Evolutionary conservation across 1,140 invertebrate species (phyloP).

Genomic region (Scaptodrosophila lebanonensis): DNA sequence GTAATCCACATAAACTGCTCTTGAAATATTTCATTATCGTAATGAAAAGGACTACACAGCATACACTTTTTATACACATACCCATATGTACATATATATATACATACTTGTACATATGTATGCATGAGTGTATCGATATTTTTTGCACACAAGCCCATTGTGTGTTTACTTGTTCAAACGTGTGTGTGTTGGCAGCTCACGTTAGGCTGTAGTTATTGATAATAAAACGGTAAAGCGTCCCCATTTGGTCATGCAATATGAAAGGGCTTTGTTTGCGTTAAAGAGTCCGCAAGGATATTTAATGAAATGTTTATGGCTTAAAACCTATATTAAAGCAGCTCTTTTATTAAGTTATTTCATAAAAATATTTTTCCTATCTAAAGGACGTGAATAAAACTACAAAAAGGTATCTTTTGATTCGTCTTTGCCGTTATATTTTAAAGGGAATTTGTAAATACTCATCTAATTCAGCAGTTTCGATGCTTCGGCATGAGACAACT

Average conservation of each 20-base stretch:
- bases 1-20: constrained; percentile 72
- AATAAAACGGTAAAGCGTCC: constrained; percentile 38
- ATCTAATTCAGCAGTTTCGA: too few species aligned
- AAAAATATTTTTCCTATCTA: too few species aligned
- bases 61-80: constrained; percentile 32
- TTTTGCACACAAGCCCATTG: constrained; percentile 35
- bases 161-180: not conserved
- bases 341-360: too few species aligned
- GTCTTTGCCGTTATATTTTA: too few species aligned
- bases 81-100: too few species aligned
- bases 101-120: too few species aligned
- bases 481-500: too few species aligned
- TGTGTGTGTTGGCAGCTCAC: not conserved
- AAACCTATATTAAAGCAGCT: too few species aligned
- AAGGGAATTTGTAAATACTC: too few species aligned
- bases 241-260: constrained; percentile 28
- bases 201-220: constrained; percentile 41
- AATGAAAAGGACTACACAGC: constrained; percentile 63
- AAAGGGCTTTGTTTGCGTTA: constrained; percentile 19
- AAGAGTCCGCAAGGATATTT: not conserved
- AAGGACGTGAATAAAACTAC: too few species aligned
- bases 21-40: constrained; percentile 73
- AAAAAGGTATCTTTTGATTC: too few species aligned
- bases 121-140: constrained; percentile 2
- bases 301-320: constrained; percentile 10